Percentiles rank a stretch among this genome's conserved stretches.
These are phyloP conservation scores for Dasypus novemcinctus DNA, from an alignment of 2,113 vertebrate genomes.

Conservation along the genomic window DNA sequence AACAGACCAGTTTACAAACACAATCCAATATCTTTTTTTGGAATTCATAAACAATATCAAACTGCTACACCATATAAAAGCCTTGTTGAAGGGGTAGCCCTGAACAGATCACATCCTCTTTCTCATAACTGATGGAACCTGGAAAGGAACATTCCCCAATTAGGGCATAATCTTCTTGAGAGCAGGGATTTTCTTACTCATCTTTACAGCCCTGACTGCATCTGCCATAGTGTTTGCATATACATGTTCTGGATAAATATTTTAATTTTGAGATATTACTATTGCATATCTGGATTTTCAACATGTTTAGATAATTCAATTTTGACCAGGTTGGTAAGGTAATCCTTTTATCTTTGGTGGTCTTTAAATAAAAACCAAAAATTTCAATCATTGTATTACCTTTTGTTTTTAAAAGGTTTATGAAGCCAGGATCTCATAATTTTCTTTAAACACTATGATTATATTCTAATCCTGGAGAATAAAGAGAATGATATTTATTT, in stretches of 20 bases:
- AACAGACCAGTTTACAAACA: too few species aligned
- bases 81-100: neutral
- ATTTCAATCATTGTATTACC: neutral
- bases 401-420: neutral
- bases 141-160: neutral
- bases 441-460: neutral
- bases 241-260: neutral
- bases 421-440: neutral
- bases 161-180: neutral
- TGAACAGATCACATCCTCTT: neutral
- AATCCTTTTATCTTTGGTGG: neutral
- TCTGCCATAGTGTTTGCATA: neutral
- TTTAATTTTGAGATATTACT: neutral
- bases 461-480: neutral
- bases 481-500: neutral
- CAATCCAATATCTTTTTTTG: too few species aligned
- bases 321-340: neutral
- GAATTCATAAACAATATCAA: too few species aligned
- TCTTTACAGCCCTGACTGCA: neutral
- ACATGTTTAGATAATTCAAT: neutral
- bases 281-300: neutral
- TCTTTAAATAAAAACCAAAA: constrained; percentile 22
- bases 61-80: too few species aligned
- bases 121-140: neutral
- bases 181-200: neutral